A percentile compares a stretch with the other conserved stretches of the same genome.
Conservation (phyloP, 2,797 vertebrate species). For the Euthynnus affinis region DNA sequence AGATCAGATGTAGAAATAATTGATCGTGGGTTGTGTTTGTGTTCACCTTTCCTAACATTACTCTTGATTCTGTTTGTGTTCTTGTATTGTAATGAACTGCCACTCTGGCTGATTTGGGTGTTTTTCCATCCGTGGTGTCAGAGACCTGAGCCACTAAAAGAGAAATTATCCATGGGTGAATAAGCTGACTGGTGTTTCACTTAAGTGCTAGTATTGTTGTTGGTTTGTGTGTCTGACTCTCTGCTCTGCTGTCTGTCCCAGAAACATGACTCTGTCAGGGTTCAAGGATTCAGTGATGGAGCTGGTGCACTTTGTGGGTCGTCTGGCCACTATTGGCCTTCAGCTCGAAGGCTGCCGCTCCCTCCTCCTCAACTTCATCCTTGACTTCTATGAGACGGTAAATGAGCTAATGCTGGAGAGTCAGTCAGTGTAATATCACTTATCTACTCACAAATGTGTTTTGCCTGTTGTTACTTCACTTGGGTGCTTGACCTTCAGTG, state of each 20-base stretch:
- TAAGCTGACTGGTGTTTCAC: constrained; percentile 8
- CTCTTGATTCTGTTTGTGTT: constrained; percentile 32
- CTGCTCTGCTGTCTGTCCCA: constrained; percentile 69
- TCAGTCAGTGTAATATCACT: neutral
- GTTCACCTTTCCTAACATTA: neutral
- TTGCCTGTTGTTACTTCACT: neutral
- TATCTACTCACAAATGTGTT: neutral
- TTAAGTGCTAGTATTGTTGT: neutral
- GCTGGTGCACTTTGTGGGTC: constrained; percentile 90
- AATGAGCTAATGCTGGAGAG: constrained; percentile 17
- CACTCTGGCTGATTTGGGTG: constrained; percentile 37
- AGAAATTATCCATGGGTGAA: constrained; percentile 29
- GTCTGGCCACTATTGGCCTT: constrained; percentile 86
- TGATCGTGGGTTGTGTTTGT: constrained; percentile 32
- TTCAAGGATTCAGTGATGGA: constrained; percentile 88
- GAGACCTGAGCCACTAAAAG: constrained; percentile 31
- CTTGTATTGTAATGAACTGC: constrained; percentile 18
- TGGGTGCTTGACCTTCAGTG: too few relatives aligned
- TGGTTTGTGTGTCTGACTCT: constrained; percentile 29
- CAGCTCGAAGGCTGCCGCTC: constrained; percentile 87
- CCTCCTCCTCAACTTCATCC: constrained; percentile 90
- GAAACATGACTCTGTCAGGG: constrained; percentile 90
- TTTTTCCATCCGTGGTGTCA: constrained; percentile 37
- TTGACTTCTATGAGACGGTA: constrained; percentile 97
- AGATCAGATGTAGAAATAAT: constrained; percentile 21